Base-by-base conservation (phyloP, 2,797 vertebrate genomes). In the Xiphophorus birchmanni region DNA sequence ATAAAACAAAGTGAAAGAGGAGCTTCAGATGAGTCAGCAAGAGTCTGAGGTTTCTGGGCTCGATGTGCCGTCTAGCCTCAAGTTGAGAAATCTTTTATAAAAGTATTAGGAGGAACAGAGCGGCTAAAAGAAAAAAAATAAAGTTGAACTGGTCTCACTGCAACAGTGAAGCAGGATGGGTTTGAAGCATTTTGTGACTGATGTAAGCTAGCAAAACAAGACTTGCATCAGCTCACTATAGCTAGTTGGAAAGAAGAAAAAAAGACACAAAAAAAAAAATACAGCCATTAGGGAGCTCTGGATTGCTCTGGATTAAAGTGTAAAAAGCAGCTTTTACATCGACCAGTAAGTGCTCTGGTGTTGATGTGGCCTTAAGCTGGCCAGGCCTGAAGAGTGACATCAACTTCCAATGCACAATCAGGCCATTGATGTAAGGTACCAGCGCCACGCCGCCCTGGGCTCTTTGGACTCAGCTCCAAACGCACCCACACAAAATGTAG, bases 341-440 rank as follows among this genome's bases (percentile, higher is more conserved):
- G 42, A 83, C 77, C 86, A 90, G 74, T 32, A 81, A 86, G 76
- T 40, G 77, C 80, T 80, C 11, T 4, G 77, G 83, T 82, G 84
- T 86, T 76, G 86, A 76, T 65, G 81, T 82, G 82, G 82, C 81
- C 40, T 73, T 42, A 73, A 47, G 42, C 50, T 56, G 82, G 80
- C 83, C 79, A 63, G 80, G 89, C 78, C 73, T 56, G 45, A 80
- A 87, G 48, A 84, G 84, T 95, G 93, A 95, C 95, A 92, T 95
- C 92, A 94, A 90, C 77, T 40, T 47, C 79, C 67, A 81, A 83
- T 65, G 47, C 80, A 95, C 95, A 96, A 95, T 94, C 86, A 89
- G 52, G 72, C 91, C 85, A 95, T 94, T 96, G 93, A 95, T 90
- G 86, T 71, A 87, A 90, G 86, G 90, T 91, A 82, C 89, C 85